Conservation (phyloP, 2,888 invertebrate species). For the Andricus quercusramuli region DNA sequence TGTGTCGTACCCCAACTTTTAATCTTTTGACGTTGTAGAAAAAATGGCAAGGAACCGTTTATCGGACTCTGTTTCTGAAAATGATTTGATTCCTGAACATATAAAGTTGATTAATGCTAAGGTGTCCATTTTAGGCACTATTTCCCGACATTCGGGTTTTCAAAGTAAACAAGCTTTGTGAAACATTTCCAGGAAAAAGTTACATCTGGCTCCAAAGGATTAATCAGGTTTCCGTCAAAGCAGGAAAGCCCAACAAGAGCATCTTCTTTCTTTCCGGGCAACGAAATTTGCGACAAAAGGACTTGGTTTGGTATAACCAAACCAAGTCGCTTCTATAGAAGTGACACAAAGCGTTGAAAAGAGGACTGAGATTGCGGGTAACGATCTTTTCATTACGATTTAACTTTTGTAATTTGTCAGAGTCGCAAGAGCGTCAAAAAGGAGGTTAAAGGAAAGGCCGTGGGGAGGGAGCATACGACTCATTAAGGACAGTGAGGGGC, state of each 20-base stretch:
- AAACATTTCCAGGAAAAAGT: not conserved
- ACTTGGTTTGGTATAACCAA: not conserved
- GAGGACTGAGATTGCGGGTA: not conserved
- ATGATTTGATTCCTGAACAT: no score
- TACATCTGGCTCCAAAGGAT: not conserved
- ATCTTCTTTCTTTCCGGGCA: not conserved
- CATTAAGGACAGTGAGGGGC: not conserved
- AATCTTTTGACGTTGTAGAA: no score
- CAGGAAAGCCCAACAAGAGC: not conserved
- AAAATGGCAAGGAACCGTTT: no score
- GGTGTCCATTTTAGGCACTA: no score
- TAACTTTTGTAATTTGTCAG: slow-evolving; percentile 35
- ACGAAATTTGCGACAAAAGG: not conserved
- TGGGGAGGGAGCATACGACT: not conserved
- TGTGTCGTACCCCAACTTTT: no score
- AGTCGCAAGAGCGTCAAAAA: slow-evolving; percentile 24
- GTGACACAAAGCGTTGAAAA: not conserved
- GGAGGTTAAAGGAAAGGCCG: not conserved
- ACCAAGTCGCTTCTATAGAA: not conserved
- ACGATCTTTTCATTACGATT: slow-evolving; percentile 19
- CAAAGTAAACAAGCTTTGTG: not conserved
- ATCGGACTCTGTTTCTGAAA: no score
- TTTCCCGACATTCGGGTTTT: not conserved
- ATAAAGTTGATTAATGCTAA: no score
- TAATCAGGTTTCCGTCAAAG: not conserved